A percentile compares a stretch with the other conserved stretches of the same genome.
phyloP scores from a whole-genome alignment of 2,888 invertebrate genomes.

The Mesochorus sp. region DNA sequence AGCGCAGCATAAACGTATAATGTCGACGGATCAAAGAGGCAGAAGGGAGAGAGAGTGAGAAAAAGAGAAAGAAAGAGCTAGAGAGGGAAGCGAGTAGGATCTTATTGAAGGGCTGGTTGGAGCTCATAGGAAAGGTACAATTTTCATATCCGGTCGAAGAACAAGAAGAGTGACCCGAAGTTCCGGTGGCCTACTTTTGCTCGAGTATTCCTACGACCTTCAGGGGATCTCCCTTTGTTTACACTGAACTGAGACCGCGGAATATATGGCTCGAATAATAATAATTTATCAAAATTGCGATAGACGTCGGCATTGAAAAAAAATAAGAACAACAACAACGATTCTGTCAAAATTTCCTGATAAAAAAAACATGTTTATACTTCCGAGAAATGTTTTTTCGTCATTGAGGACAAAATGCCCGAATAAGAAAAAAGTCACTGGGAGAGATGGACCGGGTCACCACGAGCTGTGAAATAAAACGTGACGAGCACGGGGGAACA shows the following conservation, averaged over 20 bases:
- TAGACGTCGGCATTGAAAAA: too few species aligned
- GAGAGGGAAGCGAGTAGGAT: constrained; percentile 23
- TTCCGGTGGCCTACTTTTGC: constrained; percentile 25
- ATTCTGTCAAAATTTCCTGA: too few species aligned
- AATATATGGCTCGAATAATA: too few species aligned
- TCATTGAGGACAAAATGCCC: too few species aligned
- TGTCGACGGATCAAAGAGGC: constrained; percentile 28
- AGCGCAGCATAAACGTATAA: constrained; percentile 55
- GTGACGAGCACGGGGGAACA: neutral
- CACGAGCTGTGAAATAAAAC: neutral
- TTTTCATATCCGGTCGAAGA: constrained; percentile 40
- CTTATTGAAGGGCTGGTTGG: neutral
- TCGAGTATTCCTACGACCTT: constrained; percentile 36
- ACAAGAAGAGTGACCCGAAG: constrained; percentile 29
- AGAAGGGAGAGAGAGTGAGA: neutral
- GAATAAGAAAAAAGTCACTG: too few species aligned
- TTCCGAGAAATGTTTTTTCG: too few species aligned
- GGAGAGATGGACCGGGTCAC: too few species aligned
- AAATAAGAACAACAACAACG: too few species aligned
- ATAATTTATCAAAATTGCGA: too few species aligned
- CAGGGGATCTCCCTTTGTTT: constrained; percentile 23
- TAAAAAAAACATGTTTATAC: too few species aligned
- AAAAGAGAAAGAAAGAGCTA: neutral
- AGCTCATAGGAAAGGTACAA: constrained; percentile 16
- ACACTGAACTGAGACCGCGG: too few species aligned